Percentiles rank a stretch among this genome's conserved stretches.
Evolutionary conservation across 2,113 vertebrate species (phyloP).

Genomic region (Myotis davidii): DNA sequence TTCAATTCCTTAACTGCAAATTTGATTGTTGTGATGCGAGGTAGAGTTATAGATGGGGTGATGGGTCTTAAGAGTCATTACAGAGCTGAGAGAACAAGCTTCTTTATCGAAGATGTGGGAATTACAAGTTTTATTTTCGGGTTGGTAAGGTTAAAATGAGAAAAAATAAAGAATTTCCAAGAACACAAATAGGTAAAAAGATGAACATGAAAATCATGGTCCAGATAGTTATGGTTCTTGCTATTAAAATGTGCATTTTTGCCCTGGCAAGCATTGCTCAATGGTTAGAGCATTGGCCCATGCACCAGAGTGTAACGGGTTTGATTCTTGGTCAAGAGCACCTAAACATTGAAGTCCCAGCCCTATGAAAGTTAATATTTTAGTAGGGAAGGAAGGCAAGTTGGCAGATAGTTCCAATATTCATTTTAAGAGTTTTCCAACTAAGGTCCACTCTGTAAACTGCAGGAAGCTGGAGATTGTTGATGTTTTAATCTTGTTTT

Average conservation of each 20-base stretch:
- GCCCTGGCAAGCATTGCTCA: too few relatives aligned
- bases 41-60: neutral
- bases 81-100: neutral
- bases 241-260: neutral
- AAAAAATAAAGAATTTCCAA: too few relatives aligned
- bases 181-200: neutral
- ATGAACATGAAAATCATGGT: neutral
- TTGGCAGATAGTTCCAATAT: neutral
- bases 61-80: conserved; percentile 26
- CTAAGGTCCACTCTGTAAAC: neutral
- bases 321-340: too few relatives aligned
- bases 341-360: too few relatives aligned
- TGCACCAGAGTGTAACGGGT: too few relatives aligned
- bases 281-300: too few relatives aligned
- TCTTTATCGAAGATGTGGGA: neutral
- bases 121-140: conserved; percentile 28
- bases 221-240: neutral
- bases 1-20: conserved; percentile 50
- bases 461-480: neutral
- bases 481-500: neutral
- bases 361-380: neutral
- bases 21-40: conserved; percentile 17
- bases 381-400: neutral
- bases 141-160: neutral
- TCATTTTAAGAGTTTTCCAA: neutral